phyloP scores from a whole-genome alignment of 2,888 invertebrate genomes.

The Dicranocentrus wangi region DNA sequence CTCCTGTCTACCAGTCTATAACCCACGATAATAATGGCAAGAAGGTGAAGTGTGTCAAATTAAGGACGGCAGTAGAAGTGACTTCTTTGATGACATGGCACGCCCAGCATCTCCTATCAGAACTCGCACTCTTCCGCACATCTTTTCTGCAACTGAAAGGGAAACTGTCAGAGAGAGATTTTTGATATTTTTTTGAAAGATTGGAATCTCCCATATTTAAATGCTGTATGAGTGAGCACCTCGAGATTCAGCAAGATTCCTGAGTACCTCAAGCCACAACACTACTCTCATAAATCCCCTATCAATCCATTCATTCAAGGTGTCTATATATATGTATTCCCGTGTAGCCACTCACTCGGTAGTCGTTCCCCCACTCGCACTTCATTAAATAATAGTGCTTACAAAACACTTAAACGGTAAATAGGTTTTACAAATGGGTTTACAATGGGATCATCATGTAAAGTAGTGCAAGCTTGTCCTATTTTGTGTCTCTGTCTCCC shows the following conservation, averaged over 20 bases:
- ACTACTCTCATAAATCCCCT: no score
- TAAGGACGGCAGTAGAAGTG: constrained; percentile 23
- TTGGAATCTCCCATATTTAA: no score
- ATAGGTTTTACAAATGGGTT: not conserved
- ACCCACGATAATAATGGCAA: not conserved
- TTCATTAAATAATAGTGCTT: constrained; percentile 3
- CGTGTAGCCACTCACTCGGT: no score
- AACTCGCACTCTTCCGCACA: constrained; percentile 15
- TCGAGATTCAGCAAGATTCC: not conserved
- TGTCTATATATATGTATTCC: no score
- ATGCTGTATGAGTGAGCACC: not conserved
- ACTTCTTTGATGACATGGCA: constrained; percentile 27
- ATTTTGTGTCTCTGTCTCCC: not conserved
- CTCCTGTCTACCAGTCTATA: no score
- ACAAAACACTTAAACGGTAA: constrained; percentile 14
- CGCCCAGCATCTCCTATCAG: constrained; percentile 28
- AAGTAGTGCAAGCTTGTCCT: constrained; percentile 17
- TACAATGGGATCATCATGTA: not conserved
- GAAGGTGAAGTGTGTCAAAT: constrained; percentile 52
- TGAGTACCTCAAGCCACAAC: not conserved
- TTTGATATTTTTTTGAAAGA: constrained; percentile 1
- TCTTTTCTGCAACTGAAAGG: constrained; percentile 23
- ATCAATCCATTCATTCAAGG: constrained; percentile 11
- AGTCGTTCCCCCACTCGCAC: not conserved
- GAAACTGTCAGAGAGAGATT: constrained; percentile 12